A percentile compares a stretch with the other conserved stretches of the same genome.
phyloP scores from a whole-genome alignment of 2,888 invertebrate species.

The Tiliacea aurago region DNA sequence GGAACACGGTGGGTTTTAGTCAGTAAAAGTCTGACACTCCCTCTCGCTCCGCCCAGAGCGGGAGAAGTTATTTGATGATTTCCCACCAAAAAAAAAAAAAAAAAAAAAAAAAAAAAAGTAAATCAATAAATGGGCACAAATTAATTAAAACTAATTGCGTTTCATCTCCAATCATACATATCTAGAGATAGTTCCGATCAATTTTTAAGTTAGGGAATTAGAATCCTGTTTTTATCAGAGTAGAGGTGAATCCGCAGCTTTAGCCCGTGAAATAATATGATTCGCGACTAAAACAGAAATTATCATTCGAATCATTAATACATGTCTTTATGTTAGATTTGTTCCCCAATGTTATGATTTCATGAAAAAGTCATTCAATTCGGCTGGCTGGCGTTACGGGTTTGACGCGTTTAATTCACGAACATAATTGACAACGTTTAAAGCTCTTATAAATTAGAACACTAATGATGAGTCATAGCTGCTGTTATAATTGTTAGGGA shows the following conservation, averaged over 20 bases:
- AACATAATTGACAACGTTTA: not conserved
- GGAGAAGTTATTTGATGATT: no score
- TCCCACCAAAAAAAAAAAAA: no score
- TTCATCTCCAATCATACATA: not conserved
- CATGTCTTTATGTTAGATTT: no score
- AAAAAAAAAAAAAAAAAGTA: no score
- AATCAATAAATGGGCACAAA: slow-evolving; percentile 3
- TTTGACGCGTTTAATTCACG: slow-evolving; percentile 10
- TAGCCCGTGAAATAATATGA: no score
- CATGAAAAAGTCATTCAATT: no score
- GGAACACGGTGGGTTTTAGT: no score
- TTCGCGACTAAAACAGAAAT: no score
- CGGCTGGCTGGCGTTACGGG: not conserved
- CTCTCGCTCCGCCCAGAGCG: no score
- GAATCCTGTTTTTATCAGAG: not conserved
- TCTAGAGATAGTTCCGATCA: not conserved
- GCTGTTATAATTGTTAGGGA: not conserved
- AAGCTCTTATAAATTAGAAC: not conserved
- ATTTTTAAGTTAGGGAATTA: not conserved
- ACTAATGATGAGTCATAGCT: slow-evolving; percentile 14
- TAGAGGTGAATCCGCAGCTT: not conserved
- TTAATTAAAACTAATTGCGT: slow-evolving; percentile 18
- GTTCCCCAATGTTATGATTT: no score
- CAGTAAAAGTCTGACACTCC: no score
- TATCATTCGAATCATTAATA: no score